Evolutionary conservation across 2,888 invertebrate species (phyloP), one percentile per base, ranked within the genome.

Genomic region (Muscina levida): DNA sequence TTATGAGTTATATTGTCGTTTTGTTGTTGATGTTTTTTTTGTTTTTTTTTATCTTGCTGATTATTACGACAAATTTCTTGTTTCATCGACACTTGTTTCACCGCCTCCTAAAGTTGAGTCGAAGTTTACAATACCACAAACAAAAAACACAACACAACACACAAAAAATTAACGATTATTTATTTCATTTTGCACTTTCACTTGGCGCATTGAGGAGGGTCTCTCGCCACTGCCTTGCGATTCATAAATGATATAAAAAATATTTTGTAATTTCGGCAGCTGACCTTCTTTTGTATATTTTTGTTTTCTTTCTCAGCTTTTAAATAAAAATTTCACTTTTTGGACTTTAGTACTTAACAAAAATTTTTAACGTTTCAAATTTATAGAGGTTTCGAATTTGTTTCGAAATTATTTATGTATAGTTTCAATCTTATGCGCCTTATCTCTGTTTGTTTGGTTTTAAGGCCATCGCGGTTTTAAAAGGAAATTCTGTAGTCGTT

Each of bases 161-260:
- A n/a, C n/a, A n/a, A 37, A 71, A 71, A 77, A 78, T 81, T 77
- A 79, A 78, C 31, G 82, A 80, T 77, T 79, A 31, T 31, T 3
- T 31, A 31, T 31, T 31, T 31, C 75, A 8, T 46, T 57, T 42
- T 48, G 72, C 56, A 77, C 77, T 81, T 81, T 81, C 83, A 83
- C 83, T 83, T 73, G 79, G 81, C 73, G 66, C 17, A 19, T 51
- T 68, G 57, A 22, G 51, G n/a, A n/a, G n/a, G n/a, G n/a, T n/a
- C n/a, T n/a, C n/a, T n/a, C n/a, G n/a, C n/a, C n/a, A n/a, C n/a
- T n/a, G n/a, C n/a, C n/a, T n/a, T n/a, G n/a, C n/a, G n/a, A n/a
- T n/a, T n/a, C n/a, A n/a, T n/a, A n/a, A n/a, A n/a, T n/a, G n/a
- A n/a, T n/a, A n/a, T n/a, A n/a, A n/a, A n/a, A n/a, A n/a, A n/a